These are phyloP conservation scores for Volucella inanis DNA, from an alignment of 2,888 invertebrate genomes.

Conservation along the genomic window DNA sequence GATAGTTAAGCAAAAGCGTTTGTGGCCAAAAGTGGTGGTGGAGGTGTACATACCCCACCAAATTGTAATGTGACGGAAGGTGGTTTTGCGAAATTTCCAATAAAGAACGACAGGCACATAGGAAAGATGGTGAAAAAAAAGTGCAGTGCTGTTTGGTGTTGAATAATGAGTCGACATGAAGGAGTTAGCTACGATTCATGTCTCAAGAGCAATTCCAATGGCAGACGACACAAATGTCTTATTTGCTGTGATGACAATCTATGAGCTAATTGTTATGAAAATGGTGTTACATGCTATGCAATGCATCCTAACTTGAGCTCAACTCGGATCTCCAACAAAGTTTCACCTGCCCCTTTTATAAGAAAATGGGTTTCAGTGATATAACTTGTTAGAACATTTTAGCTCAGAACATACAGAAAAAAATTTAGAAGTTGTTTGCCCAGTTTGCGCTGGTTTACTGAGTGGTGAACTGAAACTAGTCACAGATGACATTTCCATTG, in stretches of 20 bases:
- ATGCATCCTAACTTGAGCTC: constrained; percentile 96
- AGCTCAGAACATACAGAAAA: constrained; percentile 95
- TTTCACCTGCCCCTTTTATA: constrained; percentile 98
- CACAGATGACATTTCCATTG: constrained; percentile 97
- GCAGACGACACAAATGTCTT: too few relatives aligned
- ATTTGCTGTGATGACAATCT: too few relatives aligned
- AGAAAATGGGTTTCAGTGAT: constrained; percentile 97
- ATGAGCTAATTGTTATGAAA: too few relatives aligned
- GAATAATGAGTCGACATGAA: too few relatives aligned
- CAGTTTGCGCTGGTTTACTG: constrained; percentile 97
- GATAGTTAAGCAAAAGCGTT: too few relatives aligned
- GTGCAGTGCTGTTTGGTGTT: too few relatives aligned
- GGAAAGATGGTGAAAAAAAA: constrained; percentile 54
- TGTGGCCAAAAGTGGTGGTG: not conserved
- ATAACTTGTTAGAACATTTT: constrained; percentile 95
- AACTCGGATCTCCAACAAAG: constrained; percentile 96
- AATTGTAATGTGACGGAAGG: constrained; percentile 50
- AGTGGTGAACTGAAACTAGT: constrained; percentile 99
- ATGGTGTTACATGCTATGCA: too few relatives aligned
- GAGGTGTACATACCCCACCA: not conserved
- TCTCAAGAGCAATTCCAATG: too few relatives aligned
- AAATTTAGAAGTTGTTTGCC: constrained; percentile 97
- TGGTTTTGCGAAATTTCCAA: constrained; percentile 57
- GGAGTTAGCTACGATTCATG: too few relatives aligned
- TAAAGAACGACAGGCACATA: constrained; percentile 50